phyloP scores from a whole-genome alignment of 1,140 invertebrate genomes.

The Chelonus insularis region DNA sequence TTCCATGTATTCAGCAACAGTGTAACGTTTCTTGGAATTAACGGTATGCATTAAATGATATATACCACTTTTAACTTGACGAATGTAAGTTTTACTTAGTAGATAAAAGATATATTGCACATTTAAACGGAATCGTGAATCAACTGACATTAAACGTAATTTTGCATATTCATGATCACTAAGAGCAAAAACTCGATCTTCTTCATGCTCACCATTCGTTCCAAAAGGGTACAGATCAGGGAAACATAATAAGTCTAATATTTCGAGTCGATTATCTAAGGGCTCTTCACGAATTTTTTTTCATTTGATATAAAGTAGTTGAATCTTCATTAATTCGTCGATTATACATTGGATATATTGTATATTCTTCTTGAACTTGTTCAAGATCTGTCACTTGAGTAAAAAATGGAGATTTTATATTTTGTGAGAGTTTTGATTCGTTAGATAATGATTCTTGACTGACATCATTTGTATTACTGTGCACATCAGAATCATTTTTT shows the following conservation, averaged over 20 bases:
- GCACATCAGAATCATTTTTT: too few relatives aligned
- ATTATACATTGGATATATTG: slow-evolving; percentile 31
- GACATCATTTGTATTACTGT: not conserved
- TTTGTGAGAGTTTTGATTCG: too few relatives aligned
- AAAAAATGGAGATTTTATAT: slow-evolving; percentile 2
- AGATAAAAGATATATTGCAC: too few relatives aligned
- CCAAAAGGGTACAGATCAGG: slow-evolving; percentile 28
- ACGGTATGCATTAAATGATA: slow-evolving; percentile 32
- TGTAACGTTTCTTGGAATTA: too few relatives aligned
- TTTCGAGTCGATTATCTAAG: not conserved
- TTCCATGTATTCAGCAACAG: too few relatives aligned
- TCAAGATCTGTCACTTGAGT: slow-evolving; percentile 22
- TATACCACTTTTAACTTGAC: too few relatives aligned
- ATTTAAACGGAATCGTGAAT: too few relatives aligned
- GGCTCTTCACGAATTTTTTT: not conserved
- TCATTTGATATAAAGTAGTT: slow-evolving; percentile 19
- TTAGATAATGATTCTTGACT: not conserved
- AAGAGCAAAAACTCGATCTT: too few relatives aligned
- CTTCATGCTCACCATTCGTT: slow-evolving; percentile 11
- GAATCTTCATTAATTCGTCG: slow-evolving; percentile 27
- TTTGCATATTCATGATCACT: slow-evolving; percentile 25
- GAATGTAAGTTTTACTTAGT: too few relatives aligned
- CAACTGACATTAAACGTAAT: slow-evolving; percentile 10
- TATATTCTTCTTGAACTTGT: slow-evolving; percentile 29
- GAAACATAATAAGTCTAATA: slow-evolving; percentile 27